Percentiles rank a stretch among this genome's conserved stretches.
Evolutionary conservation across 2,797 vertebrate genomes (phyloP).

Genomic region (Carapus acus): DNA sequence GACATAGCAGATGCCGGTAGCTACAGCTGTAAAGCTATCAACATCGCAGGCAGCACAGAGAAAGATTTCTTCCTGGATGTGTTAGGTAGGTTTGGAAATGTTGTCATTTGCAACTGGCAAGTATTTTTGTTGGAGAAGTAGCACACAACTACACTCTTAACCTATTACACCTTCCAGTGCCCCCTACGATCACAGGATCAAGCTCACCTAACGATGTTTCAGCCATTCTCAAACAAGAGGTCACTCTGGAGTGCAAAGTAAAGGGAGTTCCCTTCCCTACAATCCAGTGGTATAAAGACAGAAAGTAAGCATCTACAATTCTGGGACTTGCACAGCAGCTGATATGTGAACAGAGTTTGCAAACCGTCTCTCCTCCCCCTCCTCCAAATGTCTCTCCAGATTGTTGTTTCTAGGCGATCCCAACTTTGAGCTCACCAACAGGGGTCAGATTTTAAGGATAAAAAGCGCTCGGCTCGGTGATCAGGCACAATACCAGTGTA

Average conservation of each 20-base stretch:
- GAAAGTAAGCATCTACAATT: conserved; percentile 77
- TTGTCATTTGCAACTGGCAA: conserved; percentile 1
- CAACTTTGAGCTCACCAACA: conserved; percentile 79
- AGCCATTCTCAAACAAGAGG: conserved; percentile 77
- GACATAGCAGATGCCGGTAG: conserved; percentile 73
- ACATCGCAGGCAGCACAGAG: conserved; percentile 84
- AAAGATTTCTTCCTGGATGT: conserved; percentile 83
- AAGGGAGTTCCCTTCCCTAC: conserved; percentile 83
- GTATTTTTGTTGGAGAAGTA: neutral
- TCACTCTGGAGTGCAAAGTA: conserved; percentile 82
- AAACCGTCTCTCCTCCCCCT: too few relatives aligned
- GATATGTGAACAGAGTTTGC: too few relatives aligned
- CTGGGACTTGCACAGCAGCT: too few relatives aligned
- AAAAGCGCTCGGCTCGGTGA: conserved; percentile 82
- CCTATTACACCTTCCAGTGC: conserved; percentile 69
- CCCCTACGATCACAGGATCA: conserved; percentile 77
- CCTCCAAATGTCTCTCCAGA: too few relatives aligned
- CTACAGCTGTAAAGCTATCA: conserved; percentile 87
- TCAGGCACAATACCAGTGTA: conserved; percentile 89
- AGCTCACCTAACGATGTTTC: conserved; percentile 69
- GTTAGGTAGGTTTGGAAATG: conserved; percentile 70
- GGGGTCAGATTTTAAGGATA: conserved; percentile 81
- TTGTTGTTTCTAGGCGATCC: conserved; percentile 83
- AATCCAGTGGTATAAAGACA: conserved; percentile 94
- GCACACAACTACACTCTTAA: neutral